Evolutionary conservation across 2,113 vertebrate species (phyloP).

Genomic region (Malurus melanocephalus): DNA sequence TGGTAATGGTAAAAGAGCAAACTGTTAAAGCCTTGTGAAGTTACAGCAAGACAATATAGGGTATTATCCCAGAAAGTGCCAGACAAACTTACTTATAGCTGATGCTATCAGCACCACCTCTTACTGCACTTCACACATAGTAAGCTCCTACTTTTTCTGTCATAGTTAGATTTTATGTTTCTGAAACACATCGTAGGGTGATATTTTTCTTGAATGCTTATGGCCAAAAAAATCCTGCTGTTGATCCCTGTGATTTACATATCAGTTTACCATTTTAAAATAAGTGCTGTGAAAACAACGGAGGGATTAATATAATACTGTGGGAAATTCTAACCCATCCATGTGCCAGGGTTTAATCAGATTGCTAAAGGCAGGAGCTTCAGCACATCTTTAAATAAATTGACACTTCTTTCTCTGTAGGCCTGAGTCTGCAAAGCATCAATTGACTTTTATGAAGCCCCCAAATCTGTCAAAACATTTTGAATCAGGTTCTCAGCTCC

Average conservation of each 20-base stretch:
- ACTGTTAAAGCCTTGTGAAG: neutral
- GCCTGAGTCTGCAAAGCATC: neutral
- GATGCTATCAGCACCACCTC: slow-evolving; percentile 10
- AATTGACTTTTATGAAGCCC: neutral
- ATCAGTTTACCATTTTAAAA: neutral
- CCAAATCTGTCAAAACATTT: neutral
- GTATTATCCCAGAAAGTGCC: neutral
- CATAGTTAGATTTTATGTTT: neutral
- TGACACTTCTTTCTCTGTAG: neutral
- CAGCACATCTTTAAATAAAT: neutral
- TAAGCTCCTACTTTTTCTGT: neutral
- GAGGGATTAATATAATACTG: neutral
- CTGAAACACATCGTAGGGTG: neutral
- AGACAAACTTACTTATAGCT: neutral
- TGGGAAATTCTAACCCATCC: neutral
- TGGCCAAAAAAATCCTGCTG: neutral
- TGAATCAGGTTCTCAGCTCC: neutral
- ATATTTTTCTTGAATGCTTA: slow-evolving; percentile 1
- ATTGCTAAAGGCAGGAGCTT: neutral
- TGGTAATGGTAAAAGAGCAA: neutral
- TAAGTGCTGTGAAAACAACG: neutral
- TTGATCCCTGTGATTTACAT: neutral
- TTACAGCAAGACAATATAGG: neutral
- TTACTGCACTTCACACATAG: neutral
- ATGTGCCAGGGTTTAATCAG: neutral